Evolutionary conservation across 1,140 invertebrate species (phyloP).

Genomic region (Drosophila grimshawi): DNA sequence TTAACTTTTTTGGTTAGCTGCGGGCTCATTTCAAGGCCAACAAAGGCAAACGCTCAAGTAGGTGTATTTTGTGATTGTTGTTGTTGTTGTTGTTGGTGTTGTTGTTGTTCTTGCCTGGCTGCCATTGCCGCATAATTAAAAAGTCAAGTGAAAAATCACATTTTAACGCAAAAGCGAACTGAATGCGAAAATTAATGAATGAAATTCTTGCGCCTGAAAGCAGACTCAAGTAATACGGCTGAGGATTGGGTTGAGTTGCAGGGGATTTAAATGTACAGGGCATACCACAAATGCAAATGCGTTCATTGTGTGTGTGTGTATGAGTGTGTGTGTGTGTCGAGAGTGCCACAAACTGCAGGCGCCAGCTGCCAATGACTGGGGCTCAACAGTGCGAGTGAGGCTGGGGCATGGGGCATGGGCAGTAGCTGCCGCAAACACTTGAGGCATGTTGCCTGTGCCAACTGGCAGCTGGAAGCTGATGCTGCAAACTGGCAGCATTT

Average conservation of each 20-base stretch:
- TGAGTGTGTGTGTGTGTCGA: neutral
- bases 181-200: constrained; percentile 62
- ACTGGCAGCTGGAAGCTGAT: constrained; percentile 39
- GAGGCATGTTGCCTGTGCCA: constrained; percentile 60
- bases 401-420: neutral
- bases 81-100: constrained; percentile 12
- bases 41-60: constrained; percentile 71
- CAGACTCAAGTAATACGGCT: constrained; percentile 74
- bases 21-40: constrained; percentile 47
- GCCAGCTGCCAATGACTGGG: constrained; percentile 35
- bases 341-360: constrained; percentile 59
- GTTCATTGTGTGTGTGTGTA: constrained; percentile 55
- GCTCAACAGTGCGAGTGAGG: neutral
- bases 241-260: neutral
- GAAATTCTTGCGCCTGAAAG: constrained; percentile 79
- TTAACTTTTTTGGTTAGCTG: constrained; percentile 63
- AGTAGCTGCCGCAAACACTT: constrained; percentile 58
- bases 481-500: constrained; percentile 37
- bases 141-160: constrained; percentile 84
- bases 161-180: constrained; percentile 69
- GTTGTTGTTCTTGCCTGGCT: constrained; percentile 37
- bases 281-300: constrained; percentile 77
- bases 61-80: constrained; percentile 67
- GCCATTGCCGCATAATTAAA: constrained; percentile 78
- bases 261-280: neutral